Conservation (phyloP, 2,888 invertebrate genomes). For the Caenorhabditis japonica region DNA sequence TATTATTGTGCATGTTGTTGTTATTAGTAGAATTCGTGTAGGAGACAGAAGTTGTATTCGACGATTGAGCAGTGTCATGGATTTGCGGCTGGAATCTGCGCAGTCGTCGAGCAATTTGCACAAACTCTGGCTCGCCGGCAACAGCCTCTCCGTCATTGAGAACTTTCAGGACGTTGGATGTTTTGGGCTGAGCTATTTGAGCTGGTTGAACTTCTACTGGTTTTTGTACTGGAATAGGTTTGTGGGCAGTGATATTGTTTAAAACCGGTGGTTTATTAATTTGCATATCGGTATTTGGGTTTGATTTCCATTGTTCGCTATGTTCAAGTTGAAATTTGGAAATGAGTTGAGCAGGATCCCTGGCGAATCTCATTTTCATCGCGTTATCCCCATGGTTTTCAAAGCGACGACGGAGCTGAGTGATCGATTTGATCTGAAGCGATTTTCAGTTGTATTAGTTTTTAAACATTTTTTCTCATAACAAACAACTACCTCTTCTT, state of each 20-base stretch:
- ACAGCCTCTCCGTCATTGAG: constrained; percentile 40
- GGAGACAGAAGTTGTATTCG: neutral
- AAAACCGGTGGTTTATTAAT: constrained; percentile 19
- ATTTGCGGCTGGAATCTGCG: constrained; percentile 46
- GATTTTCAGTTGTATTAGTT: neutral
- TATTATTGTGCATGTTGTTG: constrained; percentile 17
- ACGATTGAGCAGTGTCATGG: constrained; percentile 20
- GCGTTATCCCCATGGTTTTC: constrained; percentile 47
- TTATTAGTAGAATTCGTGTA: neutral
- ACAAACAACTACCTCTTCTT: constrained; percentile 36
- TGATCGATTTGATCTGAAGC: constrained; percentile 39
- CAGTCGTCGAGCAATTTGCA: constrained; percentile 49
- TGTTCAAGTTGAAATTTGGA: constrained; percentile 43
- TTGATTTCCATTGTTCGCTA: constrained; percentile 27
- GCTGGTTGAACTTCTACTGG: constrained; percentile 29
- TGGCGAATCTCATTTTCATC: constrained; percentile 51
- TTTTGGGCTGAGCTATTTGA: constrained; percentile 20
- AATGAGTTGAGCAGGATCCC: constrained; percentile 45
- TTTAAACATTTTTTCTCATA: too few relatives aligned
- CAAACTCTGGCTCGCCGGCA: constrained; percentile 46
- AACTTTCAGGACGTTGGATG: constrained; percentile 41
- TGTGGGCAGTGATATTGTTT: constrained; percentile 10
- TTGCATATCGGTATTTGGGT: constrained; percentile 10
- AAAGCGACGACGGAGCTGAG: constrained; percentile 44
- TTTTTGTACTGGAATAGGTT: constrained; percentile 22